A percentile compares a stretch with the other conserved stretches of the same genome.
These are phyloP conservation scores for Lapara coniferarum DNA, from an alignment of 2,888 invertebrate species.

Conservation along the genomic window DNA sequence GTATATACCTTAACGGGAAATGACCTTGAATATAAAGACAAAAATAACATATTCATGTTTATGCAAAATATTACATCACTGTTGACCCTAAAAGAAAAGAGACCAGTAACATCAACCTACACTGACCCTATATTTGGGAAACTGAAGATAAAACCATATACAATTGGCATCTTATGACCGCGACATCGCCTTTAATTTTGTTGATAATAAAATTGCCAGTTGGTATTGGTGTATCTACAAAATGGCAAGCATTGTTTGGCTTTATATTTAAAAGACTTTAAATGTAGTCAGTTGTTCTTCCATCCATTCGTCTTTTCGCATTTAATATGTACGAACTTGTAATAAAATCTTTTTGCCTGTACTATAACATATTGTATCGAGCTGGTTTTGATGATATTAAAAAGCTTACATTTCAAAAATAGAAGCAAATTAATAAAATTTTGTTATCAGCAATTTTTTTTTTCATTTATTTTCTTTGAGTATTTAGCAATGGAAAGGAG, in stretches of 20 bases:
- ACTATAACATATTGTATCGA: no score
- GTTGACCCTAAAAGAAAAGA: constrained; percentile 7
- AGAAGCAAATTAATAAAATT: no score
- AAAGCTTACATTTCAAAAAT: no score
- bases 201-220: neutral
- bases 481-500: no score
- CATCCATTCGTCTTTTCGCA: no score
- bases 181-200: neutral
- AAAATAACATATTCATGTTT: neutral
- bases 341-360: no score
- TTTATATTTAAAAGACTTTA: neutral
- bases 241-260: neutral
- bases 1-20: neutral
- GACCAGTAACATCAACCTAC: neutral
- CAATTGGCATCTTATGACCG: neutral
- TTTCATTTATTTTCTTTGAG: no score
- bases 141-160: neutral
- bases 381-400: no score
- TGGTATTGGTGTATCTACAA: neutral
- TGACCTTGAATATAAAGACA: neutral
- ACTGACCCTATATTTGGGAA: neutral
- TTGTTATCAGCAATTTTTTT: no score
- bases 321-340: no score
- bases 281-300: neutral
- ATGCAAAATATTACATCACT: constrained; percentile 1